These are phyloP conservation scores for Tylochromis polylepis DNA, from an alignment of 2,113 vertebrate genomes.

Conservation along the genomic window DNA sequence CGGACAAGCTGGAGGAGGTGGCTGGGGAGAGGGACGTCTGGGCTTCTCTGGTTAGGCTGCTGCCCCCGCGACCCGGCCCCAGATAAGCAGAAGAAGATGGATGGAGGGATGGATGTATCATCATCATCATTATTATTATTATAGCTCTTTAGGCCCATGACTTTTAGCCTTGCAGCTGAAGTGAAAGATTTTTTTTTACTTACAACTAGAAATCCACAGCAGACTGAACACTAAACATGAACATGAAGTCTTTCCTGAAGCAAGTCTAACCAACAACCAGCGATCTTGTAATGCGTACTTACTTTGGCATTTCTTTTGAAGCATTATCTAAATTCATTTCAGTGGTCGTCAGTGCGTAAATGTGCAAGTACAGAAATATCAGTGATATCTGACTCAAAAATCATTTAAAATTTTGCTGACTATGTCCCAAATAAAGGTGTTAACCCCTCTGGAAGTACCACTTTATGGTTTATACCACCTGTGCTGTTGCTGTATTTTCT, in stretches of 20 bases:
- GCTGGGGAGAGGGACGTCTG: no score
- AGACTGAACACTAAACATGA: accelerated
- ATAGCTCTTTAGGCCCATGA: background rate
- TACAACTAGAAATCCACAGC: background rate
- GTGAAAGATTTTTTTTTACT: background rate
- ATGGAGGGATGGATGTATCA: no score
- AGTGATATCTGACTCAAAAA: background rate
- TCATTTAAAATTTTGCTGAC: background rate
- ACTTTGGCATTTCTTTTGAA: background rate
- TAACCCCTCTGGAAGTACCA: no score
- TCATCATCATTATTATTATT: background rate
- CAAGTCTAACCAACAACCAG: background rate
- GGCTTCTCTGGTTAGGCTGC: no score
- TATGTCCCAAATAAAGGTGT: background rate
- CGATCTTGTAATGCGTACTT: accelerated
- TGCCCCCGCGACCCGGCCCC: no score
- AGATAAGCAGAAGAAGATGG: no score
- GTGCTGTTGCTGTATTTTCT: background rate
- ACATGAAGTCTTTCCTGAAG: background rate
- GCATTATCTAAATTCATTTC: background rate
- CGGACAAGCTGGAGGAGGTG: no score
- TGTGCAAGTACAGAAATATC: background rate
- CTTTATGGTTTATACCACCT: no score
- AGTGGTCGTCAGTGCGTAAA: background rate
- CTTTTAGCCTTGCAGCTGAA: background rate